phyloP scores from a whole-genome alignment of 2,797 vertebrate genomes.

The Diplodus puntazzo region DNA sequence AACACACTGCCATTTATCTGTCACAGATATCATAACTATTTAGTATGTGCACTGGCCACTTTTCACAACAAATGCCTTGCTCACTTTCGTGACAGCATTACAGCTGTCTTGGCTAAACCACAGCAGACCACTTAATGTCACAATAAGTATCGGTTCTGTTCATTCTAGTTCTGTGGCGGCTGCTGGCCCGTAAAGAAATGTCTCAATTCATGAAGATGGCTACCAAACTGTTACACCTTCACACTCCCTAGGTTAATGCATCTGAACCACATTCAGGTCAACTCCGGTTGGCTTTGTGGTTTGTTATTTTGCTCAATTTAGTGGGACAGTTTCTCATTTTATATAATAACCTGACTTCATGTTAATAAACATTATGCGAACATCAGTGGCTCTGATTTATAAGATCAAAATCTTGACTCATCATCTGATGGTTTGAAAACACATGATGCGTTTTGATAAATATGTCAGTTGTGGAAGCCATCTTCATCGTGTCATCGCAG shows the following conservation, averaged over 20 bases:
- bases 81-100: conserved; percentile 42
- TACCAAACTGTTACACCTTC: conserved; percentile 15
- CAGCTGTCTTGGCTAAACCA: not conserved
- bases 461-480: conserved; percentile 36
- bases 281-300: not conserved
- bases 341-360: not conserved
- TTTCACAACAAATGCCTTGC: not conserved
- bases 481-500: conserved; percentile 30
- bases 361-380: not conserved
- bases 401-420: not conserved
- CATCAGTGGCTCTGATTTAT: not conserved
- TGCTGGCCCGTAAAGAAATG: not conserved
- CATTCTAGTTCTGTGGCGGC: conserved; percentile 54
- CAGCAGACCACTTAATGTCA: not conserved
- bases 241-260: not conserved
- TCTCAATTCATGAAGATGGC: conserved; percentile 40
- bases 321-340: not conserved
- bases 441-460: not conserved
- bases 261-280: not conserved
- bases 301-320: not conserved
- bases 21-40: not conserved
- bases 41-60: not conserved
- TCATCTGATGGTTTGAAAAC: not conserved
- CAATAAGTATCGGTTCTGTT: conserved; percentile 8
- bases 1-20: not conserved